A percentile compares a stretch with the other conserved stretches of the same genome.
Evolutionary conservation across 2,888 invertebrate genomes (phyloP).

Genomic region (Elegia similella): DNA sequence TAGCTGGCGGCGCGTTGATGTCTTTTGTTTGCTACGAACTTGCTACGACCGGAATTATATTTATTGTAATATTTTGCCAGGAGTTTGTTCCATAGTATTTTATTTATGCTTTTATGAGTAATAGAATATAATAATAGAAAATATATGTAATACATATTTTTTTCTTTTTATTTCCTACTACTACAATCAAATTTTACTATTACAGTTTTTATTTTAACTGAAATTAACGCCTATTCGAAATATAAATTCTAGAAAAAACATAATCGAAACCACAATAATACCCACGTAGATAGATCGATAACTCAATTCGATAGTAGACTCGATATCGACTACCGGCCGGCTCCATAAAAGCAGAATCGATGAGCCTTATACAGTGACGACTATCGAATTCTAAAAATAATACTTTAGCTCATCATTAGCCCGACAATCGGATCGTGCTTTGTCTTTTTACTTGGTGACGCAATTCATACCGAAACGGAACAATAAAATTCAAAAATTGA

Average conservation of each 20-base stretch:
- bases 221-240: not conserved
- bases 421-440: conserved; percentile 69
- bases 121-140: not conserved
- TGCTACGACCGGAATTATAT: not conserved
- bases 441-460: conserved; percentile 80
- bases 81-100: no score
- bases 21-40: conserved; percentile 20
- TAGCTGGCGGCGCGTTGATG: conserved; percentile 21
- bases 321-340: conserved; percentile 22
- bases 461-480: conserved; percentile 73
- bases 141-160: no score
- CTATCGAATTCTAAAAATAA: conserved; percentile 67
- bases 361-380: conserved; percentile 56
- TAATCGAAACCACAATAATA: conserved; percentile 2
- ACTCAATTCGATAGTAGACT: conserved; percentile 14
- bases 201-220: not conserved
- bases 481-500: conserved; percentile 50
- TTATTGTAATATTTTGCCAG: no score
- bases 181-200: not conserved
- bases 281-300: conserved; percentile 17
- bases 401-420: conserved; percentile 76
- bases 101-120: no score
- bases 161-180: no score
- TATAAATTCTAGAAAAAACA: not conserved
- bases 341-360: conserved; percentile 32